A percentile compares a stretch with the other conserved stretches of the same genome.
Conservation (phyloP, 2,113 vertebrate genomes). For the Brienomyrus brachyistius region DNA sequence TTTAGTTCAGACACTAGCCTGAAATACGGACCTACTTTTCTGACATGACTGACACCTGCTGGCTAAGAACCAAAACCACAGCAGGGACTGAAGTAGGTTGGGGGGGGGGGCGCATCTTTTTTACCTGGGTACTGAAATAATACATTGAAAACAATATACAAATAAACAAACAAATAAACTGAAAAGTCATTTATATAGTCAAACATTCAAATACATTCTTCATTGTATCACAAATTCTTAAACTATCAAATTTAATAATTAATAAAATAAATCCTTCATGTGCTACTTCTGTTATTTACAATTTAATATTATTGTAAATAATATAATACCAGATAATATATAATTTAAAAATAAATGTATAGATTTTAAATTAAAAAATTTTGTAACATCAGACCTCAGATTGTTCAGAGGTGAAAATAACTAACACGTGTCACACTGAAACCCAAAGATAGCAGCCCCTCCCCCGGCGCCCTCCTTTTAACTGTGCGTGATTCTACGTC, state of each 20-base stretch:
- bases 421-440: neutral
- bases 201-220: neutral
- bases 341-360: neutral
- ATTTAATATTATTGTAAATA: neutral
- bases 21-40: neutral
- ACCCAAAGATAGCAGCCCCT: neutral
- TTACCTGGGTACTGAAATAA: neutral
- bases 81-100: neutral
- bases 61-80: conserved; percentile 4
- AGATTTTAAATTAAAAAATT: neutral
- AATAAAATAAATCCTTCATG: neutral
- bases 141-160: neutral
- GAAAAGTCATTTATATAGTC: neutral
- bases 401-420: neutral
- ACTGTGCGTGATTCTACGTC: neutral
- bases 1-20: neutral
- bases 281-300: neutral
- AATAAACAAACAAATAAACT: neutral
- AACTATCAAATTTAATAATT: neutral
- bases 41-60: conserved; percentile 17
- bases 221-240: neutral
- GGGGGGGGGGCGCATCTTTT: neutral
- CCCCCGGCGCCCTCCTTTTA: neutral
- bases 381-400: neutral
- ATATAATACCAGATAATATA: neutral